Base-by-base conservation (phyloP, 2,888 invertebrate genomes). In the Dusona sp. region DNA sequence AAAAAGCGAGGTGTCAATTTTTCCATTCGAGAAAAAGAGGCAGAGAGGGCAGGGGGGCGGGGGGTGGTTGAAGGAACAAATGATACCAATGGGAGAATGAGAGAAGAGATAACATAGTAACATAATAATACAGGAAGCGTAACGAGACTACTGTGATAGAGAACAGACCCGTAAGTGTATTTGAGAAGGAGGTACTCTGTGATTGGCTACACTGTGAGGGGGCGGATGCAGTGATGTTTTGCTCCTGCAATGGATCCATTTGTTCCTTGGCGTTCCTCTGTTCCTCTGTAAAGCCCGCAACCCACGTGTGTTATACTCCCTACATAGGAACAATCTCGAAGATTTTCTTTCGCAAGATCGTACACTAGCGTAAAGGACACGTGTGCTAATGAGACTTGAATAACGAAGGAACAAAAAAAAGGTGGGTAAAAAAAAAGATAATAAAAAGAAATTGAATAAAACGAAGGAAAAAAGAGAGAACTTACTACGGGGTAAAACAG, bases 161-260 rank as follows among this genome's bases (percentile, higher is more conserved):
- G 89, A 94, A 94, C 94, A 94, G 94, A 94, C 94, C 94, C 93
- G 91, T 94, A 89, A 92, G 91, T 92, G 93, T 92, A 93, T 94
- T 93, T 91, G 93, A 91, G 92, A 93, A 92, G 91, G 92, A 91
- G 88, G 91, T 92, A 92, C 92, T 93, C 93, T 93, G 94, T 92
- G 92, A 91, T 90, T 93, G 93, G 93, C 91, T 94, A 94, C 92
- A 91, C 92, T 94, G 93, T 90, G 93, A 92, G 90, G 92, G 92
- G 90, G 92, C 91, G 91, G 92, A 93, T 89, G 92, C 91, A 90
- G 92, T 92, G 91, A 89, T 88, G 91, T 91, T 93, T 92, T 92
- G 93, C 89, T 94, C 92, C 90, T 91, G 91, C 90, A 93, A 89
- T 78, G 92, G 90, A 86, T 91, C 93, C 92, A 91, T 91, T 90